Conservation (phyloP, 2,797 vertebrate species). For the Muraenolepis orangiensis region DNA sequence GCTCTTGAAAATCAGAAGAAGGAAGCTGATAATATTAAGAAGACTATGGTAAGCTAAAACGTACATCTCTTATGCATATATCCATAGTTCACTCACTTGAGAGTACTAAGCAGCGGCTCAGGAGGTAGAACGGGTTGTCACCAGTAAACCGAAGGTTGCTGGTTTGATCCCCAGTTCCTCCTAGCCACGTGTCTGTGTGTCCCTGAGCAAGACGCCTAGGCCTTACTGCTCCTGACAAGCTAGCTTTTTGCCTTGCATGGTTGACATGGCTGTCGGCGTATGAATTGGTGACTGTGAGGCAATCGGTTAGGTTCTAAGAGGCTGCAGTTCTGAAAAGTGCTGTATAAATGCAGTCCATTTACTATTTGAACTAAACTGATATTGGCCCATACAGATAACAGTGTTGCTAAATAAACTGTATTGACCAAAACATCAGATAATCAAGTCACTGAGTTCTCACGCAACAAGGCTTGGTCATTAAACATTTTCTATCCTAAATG, state of each 20-base stretch:
- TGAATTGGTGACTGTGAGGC: too few species aligned
- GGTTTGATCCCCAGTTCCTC: too few species aligned
- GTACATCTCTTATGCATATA: neutral
- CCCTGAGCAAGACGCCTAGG: too few species aligned
- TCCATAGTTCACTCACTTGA: neutral
- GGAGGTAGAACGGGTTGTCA: too few species aligned
- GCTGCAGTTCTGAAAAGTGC: too few species aligned
- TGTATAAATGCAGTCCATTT: too few species aligned
- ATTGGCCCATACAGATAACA: neutral
- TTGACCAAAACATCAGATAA: neutral
- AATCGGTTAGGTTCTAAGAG: too few species aligned
- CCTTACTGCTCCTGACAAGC: too few species aligned
- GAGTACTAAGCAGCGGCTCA: neutral
- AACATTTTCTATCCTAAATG: neutral
- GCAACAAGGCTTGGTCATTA: neutral
- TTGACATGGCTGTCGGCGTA: too few species aligned
- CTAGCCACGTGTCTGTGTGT: too few species aligned
- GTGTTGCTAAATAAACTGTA: neutral
- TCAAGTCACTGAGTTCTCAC: neutral
- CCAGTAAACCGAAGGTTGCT: too few species aligned
- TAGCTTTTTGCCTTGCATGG: too few species aligned
- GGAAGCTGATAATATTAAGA: slow-evolving; percentile 63
- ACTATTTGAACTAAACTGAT: neutral
- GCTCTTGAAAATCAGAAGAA: slow-evolving; percentile 83
- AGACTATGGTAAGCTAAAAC: slow-evolving; percentile 53